Percentiles rank a stretch among this genome's conserved stretches.
phyloP scores from a whole-genome alignment of 2,797 vertebrate species.

The Poeciliopsis infans region DNA sequence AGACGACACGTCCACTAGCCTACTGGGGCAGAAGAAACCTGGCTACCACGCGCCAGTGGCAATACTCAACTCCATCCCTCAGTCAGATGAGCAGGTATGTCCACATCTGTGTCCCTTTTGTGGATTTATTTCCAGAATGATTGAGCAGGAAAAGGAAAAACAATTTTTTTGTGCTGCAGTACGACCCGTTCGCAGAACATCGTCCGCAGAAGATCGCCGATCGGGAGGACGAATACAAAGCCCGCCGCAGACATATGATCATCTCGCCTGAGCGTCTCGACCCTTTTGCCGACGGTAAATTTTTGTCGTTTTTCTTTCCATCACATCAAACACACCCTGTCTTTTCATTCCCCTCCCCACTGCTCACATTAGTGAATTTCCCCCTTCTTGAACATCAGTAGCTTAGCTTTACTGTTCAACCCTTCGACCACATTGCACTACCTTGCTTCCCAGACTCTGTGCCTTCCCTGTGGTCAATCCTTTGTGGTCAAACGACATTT shows the following conservation, averaged over 20 bases:
- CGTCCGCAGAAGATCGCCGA: slow-evolving; percentile 96
- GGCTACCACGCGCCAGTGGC: slow-evolving; percentile 98
- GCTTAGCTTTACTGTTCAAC: slow-evolving; percentile 74
- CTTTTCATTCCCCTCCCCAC: slow-evolving; percentile 43
- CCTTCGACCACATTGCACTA: slow-evolving; percentile 82
- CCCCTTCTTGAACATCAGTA: slow-evolving; percentile 46
- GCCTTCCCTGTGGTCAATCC: slow-evolving; percentile 69
- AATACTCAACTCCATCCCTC: slow-evolving; percentile 96
- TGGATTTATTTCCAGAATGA: neutral
- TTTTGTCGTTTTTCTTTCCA: slow-evolving; percentile 42
- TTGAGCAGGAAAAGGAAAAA: neutral
- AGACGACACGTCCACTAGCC: slow-evolving; percentile 93
- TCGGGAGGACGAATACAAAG: slow-evolving; percentile 98
- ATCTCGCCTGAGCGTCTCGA: slow-evolving; percentile 98
- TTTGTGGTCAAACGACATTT: slow-evolving; percentile 44
- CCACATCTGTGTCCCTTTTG: neutral
- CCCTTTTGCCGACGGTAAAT: slow-evolving; percentile 99
- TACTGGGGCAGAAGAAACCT: slow-evolving; percentile 96
- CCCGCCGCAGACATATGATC: slow-evolving; percentile 95
- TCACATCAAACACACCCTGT: slow-evolving; percentile 43
- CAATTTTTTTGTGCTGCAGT: slow-evolving; percentile 74
- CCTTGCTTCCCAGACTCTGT: slow-evolving; percentile 76
- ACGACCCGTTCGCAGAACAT: slow-evolving; percentile 98
- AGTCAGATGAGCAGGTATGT: slow-evolving; percentile 94
- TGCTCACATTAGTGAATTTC: slow-evolving; percentile 47